These are phyloP conservation scores for Ranitomeya variabilis DNA, from an alignment of 2,113 vertebrate species.

Conservation along the genomic window DNA sequence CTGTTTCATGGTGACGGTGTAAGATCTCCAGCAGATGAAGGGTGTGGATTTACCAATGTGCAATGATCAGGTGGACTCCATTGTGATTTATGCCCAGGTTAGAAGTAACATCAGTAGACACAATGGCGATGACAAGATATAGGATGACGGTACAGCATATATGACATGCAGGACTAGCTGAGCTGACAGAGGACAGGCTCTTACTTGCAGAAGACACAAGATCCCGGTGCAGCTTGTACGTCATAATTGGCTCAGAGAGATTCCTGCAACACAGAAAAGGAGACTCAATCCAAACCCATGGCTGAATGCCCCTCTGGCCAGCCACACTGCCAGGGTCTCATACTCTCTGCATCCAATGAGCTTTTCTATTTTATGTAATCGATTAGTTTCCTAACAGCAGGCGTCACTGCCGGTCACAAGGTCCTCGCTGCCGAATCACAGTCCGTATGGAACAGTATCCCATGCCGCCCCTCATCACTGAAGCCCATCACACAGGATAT, in stretches of 20 bases:
- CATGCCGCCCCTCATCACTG: no score
- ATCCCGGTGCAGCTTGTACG: constrained; percentile 89
- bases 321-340: not conserved
- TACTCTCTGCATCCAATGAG: not conserved
- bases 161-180: no score
- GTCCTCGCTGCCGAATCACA: no score
- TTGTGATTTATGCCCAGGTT: not conserved
- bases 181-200: constrained; percentile 58
- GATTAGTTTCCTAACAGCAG: no score
- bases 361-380: not conserved
- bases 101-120: not conserved
- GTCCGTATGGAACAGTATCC: no score
- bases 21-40: not conserved
- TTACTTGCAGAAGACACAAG: constrained; percentile 95
- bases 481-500: no score
- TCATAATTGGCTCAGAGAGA: constrained; percentile 95
- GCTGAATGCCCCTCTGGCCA: not conserved
- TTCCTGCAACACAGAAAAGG: constrained; percentile 74
- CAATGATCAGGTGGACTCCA: not conserved
- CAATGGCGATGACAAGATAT: not conserved
- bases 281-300: not conserved
- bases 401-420: no score
- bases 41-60: not conserved
- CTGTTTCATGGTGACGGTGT: not conserved
- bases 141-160: no score